phyloP scores from a whole-genome alignment of 1,140 invertebrate genomes.

The Atopsyche davidsoni region DNA sequence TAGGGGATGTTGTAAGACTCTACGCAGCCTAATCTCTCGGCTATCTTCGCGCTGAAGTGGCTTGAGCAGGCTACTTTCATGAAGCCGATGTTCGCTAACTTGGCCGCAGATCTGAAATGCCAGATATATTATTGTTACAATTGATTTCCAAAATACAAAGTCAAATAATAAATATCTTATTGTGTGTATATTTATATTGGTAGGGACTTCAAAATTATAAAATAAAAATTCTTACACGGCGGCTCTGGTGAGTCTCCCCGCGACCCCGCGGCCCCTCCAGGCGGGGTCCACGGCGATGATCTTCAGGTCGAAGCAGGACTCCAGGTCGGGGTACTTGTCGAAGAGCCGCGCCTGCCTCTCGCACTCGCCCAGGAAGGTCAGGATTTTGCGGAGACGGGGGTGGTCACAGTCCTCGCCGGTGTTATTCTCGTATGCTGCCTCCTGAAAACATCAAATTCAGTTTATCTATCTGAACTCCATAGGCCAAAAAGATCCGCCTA shows the following conservation, averaged over 20 bases:
- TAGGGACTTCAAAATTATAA: not conserved
- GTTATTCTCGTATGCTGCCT: conserved; percentile 27
- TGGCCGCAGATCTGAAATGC: not conserved
- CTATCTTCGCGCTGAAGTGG: conserved; percentile 56
- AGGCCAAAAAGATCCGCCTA: not conserved
- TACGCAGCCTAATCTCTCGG: conserved; percentile 56
- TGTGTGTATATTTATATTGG: not conserved
- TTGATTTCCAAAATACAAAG: not conserved
- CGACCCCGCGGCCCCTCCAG: conserved; percentile 61
- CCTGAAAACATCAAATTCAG: conserved; percentile 8
- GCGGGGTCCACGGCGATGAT: conserved; percentile 60
- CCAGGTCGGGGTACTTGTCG: conserved; percentile 49
- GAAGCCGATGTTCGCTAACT: conserved; percentile 37
- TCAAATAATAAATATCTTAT: not conserved
- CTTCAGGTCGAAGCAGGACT: conserved; percentile 54
- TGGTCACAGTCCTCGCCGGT: conserved; percentile 48
- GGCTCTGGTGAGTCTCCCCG: conserved; percentile 55
- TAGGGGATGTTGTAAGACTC: conserved; percentile 55
- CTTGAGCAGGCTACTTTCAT: conserved; percentile 57
- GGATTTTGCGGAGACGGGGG: conserved; percentile 57
- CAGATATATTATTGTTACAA: not conserved
- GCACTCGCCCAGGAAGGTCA: conserved; percentile 53
- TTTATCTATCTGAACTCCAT: not conserved
- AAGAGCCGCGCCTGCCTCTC: conserved; percentile 51
- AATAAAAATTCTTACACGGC: conserved; percentile 49